Evolutionary conservation across 1,140 invertebrate species (phyloP), one percentile per base, ranked within the genome.

Genomic region (Micrasema longulum): DNA sequence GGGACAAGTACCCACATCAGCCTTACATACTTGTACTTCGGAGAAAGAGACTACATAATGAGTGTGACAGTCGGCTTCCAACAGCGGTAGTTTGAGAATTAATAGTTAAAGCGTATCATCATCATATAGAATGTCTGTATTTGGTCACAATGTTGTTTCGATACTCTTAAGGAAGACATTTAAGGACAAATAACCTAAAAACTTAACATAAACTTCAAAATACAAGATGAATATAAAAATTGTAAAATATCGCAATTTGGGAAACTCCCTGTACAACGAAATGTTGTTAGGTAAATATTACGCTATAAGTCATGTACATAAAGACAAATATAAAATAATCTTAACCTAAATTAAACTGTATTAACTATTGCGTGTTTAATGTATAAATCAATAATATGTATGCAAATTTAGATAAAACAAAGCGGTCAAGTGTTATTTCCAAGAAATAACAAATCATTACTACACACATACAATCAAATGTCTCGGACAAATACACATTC

Each of bases 331-430:
- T 60, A 60, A 60, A 60, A 41, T 22, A 60, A 60, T 18, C 55
- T 60, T 60, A 60, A 60, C 55, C 55, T 60, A 60, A 60, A 41
- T 60, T 60, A 60, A 31, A 60, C 41, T 60, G 55, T 41, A 60
- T 60, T 41, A 60, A 60, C 55, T 60, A 60, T 60, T 60, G 55
- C 55, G 41, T 60, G 38, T 38, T 31, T 26, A 41, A 41, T 41
- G 55, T 60, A 52, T 22, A 60, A 60, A 60, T 60, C n/a, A 55
- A 60, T 41, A 43, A 60, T 41, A 35, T 22, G 26, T 12, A 12
- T 2, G 20, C 35, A 22, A 38, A 7, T 55, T 47, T 47, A n/a
- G 43, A 52, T 20, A 20, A n/a, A 41, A 60, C 7, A 16, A 23
- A 60, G 22, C 5, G 35, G 35, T 60, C 12, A 41, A 60, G 55